phyloP scores from a whole-genome alignment of 2,888 invertebrate species.

The Melipona beecheii region DNA sequence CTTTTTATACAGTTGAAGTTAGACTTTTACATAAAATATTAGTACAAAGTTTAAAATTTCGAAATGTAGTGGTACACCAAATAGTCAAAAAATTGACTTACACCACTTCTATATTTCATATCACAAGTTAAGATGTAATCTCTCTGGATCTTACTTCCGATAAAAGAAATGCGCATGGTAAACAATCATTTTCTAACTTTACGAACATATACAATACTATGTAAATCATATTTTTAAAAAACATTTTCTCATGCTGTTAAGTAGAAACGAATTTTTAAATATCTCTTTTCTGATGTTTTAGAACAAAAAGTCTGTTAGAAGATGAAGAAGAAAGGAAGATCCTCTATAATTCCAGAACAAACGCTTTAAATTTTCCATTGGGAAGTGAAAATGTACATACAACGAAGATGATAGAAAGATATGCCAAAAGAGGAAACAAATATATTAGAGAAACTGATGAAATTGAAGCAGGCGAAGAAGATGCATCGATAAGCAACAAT shows the following conservation, averaged over 20 bases:
- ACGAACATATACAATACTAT: too few relatives aligned
- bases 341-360: neutral
- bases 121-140: neutral
- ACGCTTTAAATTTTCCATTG: neutral
- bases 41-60: too few relatives aligned
- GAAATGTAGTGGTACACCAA: too few relatives aligned
- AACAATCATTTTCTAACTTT: too few relatives aligned
- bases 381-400: neutral
- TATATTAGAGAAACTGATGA: neutral
- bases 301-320: constrained; percentile 1
- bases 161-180: too few relatives aligned
- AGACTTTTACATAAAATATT: too few relatives aligned
- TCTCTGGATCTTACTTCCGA: neutral
- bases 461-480: neutral
- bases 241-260: neutral
- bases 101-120: neutral
- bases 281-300: constrained; percentile 26
- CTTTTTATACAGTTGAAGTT: too few relatives aligned
- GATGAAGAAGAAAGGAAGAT: neutral
- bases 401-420: neutral
- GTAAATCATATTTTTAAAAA: neutral
- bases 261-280: neutral
- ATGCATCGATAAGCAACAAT: too few relatives aligned
- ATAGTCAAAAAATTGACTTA: too few relatives aligned
- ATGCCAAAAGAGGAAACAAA: neutral